phyloP scores from a whole-genome alignment of 2,888 invertebrate genomes.

The Urechis unicinctus region DNA sequence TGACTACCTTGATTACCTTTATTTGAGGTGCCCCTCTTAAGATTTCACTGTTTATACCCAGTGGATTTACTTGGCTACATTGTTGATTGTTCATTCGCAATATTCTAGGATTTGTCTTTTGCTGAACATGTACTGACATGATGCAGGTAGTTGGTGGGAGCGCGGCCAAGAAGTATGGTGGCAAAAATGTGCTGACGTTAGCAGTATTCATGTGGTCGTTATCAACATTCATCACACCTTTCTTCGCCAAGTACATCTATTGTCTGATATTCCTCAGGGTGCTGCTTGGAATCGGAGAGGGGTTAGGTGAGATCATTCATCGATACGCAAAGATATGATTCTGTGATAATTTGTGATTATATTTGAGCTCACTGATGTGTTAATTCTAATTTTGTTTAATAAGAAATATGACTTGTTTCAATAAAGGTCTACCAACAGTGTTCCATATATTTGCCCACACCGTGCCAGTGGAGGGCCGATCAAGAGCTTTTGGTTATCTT shows the following conservation, averaged over 20 bases:
- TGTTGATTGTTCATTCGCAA: no score
- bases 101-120: no score
- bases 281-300: slow-evolving; percentile 67
- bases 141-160: slow-evolving; percentile 61
- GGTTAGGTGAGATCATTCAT: slow-evolving; percentile 59
- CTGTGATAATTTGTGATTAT: no score
- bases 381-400: not conserved
- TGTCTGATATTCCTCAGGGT: slow-evolving; percentile 63
- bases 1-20: no score
- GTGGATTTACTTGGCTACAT: no score
- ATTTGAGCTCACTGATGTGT: not conserved
- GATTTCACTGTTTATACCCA: not conserved
- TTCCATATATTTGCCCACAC: slow-evolving; percentile 69
- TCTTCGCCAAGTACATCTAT: slow-evolving; percentile 60
- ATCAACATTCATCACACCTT: slow-evolving; percentile 65
- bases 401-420: not conserved
- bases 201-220: slow-evolving; percentile 70
- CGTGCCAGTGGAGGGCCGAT: slow-evolving; percentile 66
- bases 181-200: slow-evolving; percentile 62
- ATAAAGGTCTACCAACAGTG: slow-evolving; percentile 66
- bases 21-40: not conserved
- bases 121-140: no score
- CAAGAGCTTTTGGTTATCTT: slow-evolving; percentile 67
- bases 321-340: no score
- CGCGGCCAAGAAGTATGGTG: slow-evolving; percentile 64